A percentile compares a stretch with the other conserved stretches of the same genome.
Evolutionary conservation across 2,888 invertebrate genomes (phyloP).

Genomic region (Limnephilus marmoratus): DNA sequence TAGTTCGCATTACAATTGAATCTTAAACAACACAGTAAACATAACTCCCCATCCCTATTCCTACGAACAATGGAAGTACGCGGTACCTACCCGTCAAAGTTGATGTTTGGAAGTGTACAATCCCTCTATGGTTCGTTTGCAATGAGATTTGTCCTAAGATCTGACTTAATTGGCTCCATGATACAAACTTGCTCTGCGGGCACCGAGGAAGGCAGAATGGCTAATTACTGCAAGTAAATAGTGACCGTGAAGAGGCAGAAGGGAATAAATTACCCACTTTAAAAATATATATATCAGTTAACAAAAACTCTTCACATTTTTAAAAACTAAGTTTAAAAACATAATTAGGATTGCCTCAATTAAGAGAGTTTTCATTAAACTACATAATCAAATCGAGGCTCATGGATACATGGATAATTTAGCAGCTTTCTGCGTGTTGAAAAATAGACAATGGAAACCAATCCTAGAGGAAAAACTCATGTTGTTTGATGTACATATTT

Average conservation of each 20-base stretch:
- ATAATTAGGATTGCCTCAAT: too few relatives aligned
- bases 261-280: background rate
- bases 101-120: background rate
- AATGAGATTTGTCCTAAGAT: constrained; percentile 11
- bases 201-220: background rate
- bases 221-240: background rate
- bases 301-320: background rate
- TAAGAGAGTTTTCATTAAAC: too few relatives aligned
- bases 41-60: background rate
- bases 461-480: too few relatives aligned
- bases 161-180: background rate
- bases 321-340: background rate
- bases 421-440: too few relatives aligned
- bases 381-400: too few relatives aligned
- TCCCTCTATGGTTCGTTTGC: background rate
- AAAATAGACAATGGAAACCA: too few relatives aligned
- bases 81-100: background rate
- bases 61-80: background rate
- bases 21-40: background rate
- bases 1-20: background rate
- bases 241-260: background rate
- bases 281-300: background rate
- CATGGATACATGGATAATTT: too few relatives aligned
- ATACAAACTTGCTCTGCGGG: background rate
- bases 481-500: too few relatives aligned